Evolutionary conservation across 1,140 invertebrate genomes (phyloP).

Genomic region (Sitodiplosis mosellana): DNA sequence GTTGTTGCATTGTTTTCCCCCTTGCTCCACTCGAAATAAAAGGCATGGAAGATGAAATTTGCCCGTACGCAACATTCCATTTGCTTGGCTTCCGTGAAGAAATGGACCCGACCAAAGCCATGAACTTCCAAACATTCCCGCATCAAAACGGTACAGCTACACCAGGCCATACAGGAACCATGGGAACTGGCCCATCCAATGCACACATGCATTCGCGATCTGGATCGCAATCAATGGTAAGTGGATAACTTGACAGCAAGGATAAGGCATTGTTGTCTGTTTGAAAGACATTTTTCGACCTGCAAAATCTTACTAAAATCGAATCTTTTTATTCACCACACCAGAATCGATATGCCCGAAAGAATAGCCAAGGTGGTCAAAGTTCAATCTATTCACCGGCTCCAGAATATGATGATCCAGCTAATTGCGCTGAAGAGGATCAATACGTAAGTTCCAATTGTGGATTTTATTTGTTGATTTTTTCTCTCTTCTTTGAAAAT

Average conservation of each 20-base stretch:
- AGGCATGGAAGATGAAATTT: constrained; percentile 89
- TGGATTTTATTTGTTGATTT: not conserved
- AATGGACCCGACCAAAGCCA: constrained; percentile 77
- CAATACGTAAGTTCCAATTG: constrained; percentile 39
- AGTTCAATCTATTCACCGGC: constrained; percentile 51
- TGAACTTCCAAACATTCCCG: constrained; percentile 76
- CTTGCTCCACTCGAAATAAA: constrained; percentile 5
- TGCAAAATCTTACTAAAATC: too few species aligned
- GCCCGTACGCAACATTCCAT: constrained; percentile 87
- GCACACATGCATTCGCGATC: constrained; percentile 62
- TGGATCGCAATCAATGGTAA: constrained; percentile 71
- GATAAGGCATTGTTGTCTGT: not conserved
- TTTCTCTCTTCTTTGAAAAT: not conserved
- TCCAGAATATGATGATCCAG: constrained; percentile 77
- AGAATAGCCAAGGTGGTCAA: constrained; percentile 42
- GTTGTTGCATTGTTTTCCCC: not conserved
- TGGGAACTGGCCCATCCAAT: constrained; percentile 45
- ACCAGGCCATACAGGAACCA: constrained; percentile 47
- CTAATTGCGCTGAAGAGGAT: constrained; percentile 72
- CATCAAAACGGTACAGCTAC: constrained; percentile 49
- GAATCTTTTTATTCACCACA: constrained; percentile 40
- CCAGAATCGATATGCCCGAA: constrained; percentile 48
- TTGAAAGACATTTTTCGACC: too few species aligned
- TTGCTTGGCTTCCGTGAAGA: constrained; percentile 84
- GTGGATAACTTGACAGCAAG: constrained; percentile 7